Conservation (phyloP, 2,797 vertebrate species). For the Champsocephalus esox region DNA sequence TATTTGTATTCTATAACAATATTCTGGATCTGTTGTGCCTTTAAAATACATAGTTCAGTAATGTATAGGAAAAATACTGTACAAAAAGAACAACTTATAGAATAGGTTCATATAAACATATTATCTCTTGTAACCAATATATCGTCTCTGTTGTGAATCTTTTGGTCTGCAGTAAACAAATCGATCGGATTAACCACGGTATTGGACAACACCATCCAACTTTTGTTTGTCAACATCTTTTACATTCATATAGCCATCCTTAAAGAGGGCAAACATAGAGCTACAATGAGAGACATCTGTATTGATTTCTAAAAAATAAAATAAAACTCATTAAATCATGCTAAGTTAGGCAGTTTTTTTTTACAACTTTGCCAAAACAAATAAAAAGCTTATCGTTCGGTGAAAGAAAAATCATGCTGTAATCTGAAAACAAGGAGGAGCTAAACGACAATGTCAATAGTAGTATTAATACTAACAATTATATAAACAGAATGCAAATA, state of each 20-base stretch:
- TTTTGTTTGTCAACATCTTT: slow-evolving; percentile 78
- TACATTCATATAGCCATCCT: slow-evolving; percentile 91
- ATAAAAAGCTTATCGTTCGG: slow-evolving; percentile 32
- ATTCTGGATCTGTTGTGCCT: slow-evolving; percentile 84
- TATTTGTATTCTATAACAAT: slow-evolving; percentile 79
- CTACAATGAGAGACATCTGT: slow-evolving; percentile 66
- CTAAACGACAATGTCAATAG: slow-evolving; percentile 55
- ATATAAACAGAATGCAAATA: slow-evolving; percentile 69
- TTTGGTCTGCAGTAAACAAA: slow-evolving; percentile 95
- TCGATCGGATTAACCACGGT: slow-evolving; percentile 90
- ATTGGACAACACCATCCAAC: slow-evolving; percentile 91
- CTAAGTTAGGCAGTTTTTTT: slow-evolving; percentile 44
- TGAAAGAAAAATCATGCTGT: slow-evolving; percentile 70
- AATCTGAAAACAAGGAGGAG: slow-evolving; percentile 66
- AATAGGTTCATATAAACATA: slow-evolving; percentile 94
- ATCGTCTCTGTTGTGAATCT: slow-evolving; percentile 81
- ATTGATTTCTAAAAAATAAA: slow-evolving; percentile 62
- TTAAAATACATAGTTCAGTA: slow-evolving; percentile 93
- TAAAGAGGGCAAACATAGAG: slow-evolving; percentile 67
- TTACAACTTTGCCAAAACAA: slow-evolving; percentile 36
- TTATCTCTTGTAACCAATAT: slow-evolving; percentile 88
- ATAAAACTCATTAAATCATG: slow-evolving; percentile 61
- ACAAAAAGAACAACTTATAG: slow-evolving; percentile 91
- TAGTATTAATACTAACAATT: slow-evolving; percentile 75
- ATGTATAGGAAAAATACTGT: slow-evolving; percentile 97